Evolutionary conservation across 2,113 vertebrate species (phyloP), one percentile per base, ranked within the genome.

Genomic region (Sinocyclocheilus grahami): DNA sequence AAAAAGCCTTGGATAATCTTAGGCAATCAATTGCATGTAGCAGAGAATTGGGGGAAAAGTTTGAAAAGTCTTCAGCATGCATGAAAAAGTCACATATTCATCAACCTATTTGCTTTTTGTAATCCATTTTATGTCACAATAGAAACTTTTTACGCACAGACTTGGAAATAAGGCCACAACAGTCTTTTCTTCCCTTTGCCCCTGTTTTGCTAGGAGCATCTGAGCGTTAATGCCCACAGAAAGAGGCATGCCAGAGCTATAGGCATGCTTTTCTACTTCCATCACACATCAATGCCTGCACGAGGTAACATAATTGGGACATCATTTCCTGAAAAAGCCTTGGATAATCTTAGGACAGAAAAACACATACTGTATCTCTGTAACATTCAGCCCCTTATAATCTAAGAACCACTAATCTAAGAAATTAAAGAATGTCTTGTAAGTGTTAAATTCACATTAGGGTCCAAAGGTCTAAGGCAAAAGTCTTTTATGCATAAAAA

Each of bases 231-330:
- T 78, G 86, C 74, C 86, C 80, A 62, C 58, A 80, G 78, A 74
- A 80, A 67, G 76, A 87, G n/a, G 9, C 51, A 82, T 20, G 39
- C 18, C 37, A 74, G 75, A 51, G 60, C 82, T 83, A 51, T 55
- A 7, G 78, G 58, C 83, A 77, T 62, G 80, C 74, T 69, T 84
- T 58, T 71, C 62, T 72, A 76, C 63, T 78, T 62, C 60, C 76
- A 69, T 78, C 78, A 89, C 86, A 87, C 87, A 78, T 84, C 67
- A 67, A 18, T 86, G 74, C 85, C 55, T 77, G 22, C 46, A 74
- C 10, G 60, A 88, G 78, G 74, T 78, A 88, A 78, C 72, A 80
- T 86, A 87, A 87, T 53, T 88, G 62, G 85, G 82, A 84, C 85
- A 89, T 79, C 33, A 78, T 78, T 82, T 83, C 11, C 81, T 81